A percentile compares a stretch with the other conserved stretches of the same genome.
These are phyloP conservation scores for Drosophila takahashii DNA, from an alignment of 1,140 invertebrate genomes.

Conservation along the genomic window DNA sequence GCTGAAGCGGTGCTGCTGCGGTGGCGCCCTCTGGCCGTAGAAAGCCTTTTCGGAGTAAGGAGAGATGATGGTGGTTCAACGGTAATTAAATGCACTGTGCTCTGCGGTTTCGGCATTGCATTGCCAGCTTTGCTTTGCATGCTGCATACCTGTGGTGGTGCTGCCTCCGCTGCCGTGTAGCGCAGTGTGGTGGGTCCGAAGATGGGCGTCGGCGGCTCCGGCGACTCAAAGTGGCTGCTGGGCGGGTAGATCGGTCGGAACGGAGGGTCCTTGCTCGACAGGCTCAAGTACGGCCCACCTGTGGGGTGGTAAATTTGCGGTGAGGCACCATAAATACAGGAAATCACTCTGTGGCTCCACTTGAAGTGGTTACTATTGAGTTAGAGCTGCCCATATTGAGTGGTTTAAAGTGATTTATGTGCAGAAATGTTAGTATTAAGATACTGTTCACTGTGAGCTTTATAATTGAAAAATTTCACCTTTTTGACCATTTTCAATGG, in stretches of 20 bases:
- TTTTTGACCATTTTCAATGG: too few species aligned
- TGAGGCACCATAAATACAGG: neutral
- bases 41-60: neutral
- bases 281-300: constrained; percentile 42
- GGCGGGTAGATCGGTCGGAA: constrained; percentile 55
- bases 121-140: neutral
- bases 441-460: too few species aligned
- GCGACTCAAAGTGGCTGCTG: constrained; percentile 44
- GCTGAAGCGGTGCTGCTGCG: constrained; percentile 68
- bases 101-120: constrained; percentile 12
- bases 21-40: constrained; percentile 20
- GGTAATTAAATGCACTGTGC: constrained; percentile 47
- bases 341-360: neutral
- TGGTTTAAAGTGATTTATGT: too few species aligned
- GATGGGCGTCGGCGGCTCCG: constrained; percentile 36
- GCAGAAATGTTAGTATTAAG: too few species aligned
- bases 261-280: constrained; percentile 41
- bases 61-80: neutral
- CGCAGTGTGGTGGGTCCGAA: constrained; percentile 70
- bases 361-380: neutral
- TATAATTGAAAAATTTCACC: too few species aligned
- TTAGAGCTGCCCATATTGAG: neutral
- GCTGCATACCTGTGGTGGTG: constrained; percentile 46
- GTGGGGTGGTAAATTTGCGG: neutral
- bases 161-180: constrained; percentile 64